Conservation (phyloP, 2,797 vertebrate genomes). For the Spea hammondii region DNA sequence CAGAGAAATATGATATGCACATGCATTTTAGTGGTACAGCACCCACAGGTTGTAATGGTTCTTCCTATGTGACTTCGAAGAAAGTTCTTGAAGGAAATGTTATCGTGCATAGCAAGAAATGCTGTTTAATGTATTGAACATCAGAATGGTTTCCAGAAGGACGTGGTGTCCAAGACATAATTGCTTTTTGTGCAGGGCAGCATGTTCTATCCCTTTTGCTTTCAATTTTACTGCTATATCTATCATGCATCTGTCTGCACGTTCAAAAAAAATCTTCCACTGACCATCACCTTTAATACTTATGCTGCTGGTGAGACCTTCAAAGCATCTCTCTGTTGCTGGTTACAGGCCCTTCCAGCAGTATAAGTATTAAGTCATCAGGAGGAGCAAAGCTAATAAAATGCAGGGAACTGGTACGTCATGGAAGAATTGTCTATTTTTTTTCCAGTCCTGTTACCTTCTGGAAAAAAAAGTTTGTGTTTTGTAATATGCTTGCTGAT, state of each 20-base stretch:
- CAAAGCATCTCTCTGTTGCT: constrained; percentile 2
- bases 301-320: constrained; percentile 17
- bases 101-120: constrained; percentile 54
- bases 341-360: background rate
- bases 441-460: constrained; percentile 56
- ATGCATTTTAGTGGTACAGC: constrained; percentile 19
- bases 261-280: constrained; percentile 61
- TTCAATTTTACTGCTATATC: constrained; percentile 69
- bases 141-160: constrained; percentile 56
- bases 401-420: constrained; percentile 61
- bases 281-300: constrained; percentile 56
- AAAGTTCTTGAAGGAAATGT: constrained; percentile 51
- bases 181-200: constrained; percentile 57
- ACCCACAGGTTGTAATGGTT: constrained; percentile 23
- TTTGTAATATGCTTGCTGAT: constrained; percentile 57
- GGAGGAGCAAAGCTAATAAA: constrained; percentile 65
- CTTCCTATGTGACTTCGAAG: constrained; percentile 52
- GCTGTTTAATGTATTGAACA: constrained; percentile 57
- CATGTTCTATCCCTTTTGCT: constrained; percentile 65
- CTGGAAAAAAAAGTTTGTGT: constrained; percentile 32
- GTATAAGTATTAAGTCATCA: constrained; percentile 65
- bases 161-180: constrained; percentile 54
- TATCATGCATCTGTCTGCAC: constrained; percentile 71
- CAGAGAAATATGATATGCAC: constrained; percentile 34
- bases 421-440: constrained; percentile 57